Base-by-base conservation (phyloP, 2,888 invertebrate species). In the Cerastis leucographa region DNA sequence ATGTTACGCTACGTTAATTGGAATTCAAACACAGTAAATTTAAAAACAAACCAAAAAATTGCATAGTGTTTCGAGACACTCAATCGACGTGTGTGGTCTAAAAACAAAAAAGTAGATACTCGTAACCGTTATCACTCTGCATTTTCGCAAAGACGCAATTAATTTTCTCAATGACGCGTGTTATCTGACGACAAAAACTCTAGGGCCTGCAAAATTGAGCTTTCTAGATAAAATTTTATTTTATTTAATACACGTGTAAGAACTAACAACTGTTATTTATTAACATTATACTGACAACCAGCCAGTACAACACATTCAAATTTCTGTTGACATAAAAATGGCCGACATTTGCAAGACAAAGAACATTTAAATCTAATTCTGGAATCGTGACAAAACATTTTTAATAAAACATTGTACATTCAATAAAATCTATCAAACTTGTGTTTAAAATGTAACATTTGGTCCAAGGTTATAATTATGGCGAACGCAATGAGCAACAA, bases 381-480 rank as follows among this genome's bases (percentile, higher is more conserved):
- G 83, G 83, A 82, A 74, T 71, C 71, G 71, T 85, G 82, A 82
- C 82, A 85, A 75, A 72, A 75, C 59, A 61, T 42, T 40, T 17
- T 80, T 76, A 71, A 67, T 80, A 29, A 25, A 67, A 75, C 75
- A 56, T 62, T 62, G 49, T 61, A 54, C n/a, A 17, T 84, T 66
- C 49, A 75, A 84, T 59, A 35, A 81, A 84, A 69, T 72, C n/a
- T 17, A 51, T 78, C 49, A 49, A 66, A 74, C 25, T 61, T 49
- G 64, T 71, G 40, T 65, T 49, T 56, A 19, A 67, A 75, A 62
- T 69, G 81, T 70, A 42, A 70, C 71, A 85, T 83, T 85, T 71
- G 64, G 87, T 74, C 69, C 85, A 87, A 86, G 87, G 85, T 69
- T 76, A 71, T 70, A 78, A 80, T 69, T 71, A 79, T 78, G 71